Conservation (phyloP, 2,888 invertebrate genomes). For the Luffia ferchaultella region DNA sequence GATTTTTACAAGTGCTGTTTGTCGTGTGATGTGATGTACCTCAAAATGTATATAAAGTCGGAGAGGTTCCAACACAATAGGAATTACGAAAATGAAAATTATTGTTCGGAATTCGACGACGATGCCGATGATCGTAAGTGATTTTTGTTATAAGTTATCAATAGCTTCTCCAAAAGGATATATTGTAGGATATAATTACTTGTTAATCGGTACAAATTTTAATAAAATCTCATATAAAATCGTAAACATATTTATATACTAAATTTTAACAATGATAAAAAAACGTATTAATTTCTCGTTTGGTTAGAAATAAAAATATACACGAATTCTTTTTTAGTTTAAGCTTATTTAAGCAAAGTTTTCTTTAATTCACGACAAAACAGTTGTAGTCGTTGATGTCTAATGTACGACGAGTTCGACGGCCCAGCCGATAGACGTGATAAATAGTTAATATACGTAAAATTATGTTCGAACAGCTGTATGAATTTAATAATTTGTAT, state of each 20-base stretch:
- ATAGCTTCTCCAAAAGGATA: too few relatives aligned
- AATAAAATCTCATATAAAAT: neutral
- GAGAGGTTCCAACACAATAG: constrained; percentile 51
- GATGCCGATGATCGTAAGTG: constrained; percentile 50
- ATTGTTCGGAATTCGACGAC: constrained; percentile 50
- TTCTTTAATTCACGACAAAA: too few relatives aligned
- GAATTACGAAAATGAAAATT: constrained; percentile 40
- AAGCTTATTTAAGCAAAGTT: too few relatives aligned
- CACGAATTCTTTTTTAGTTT: too few relatives aligned
- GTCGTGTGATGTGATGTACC: constrained; percentile 43
- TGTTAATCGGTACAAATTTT: neutral
- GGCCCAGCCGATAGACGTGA: neutral
- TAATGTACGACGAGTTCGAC: neutral
- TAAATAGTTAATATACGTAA: neutral
- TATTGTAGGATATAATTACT: too few relatives aligned
- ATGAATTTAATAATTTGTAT: neutral
- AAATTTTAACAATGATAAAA: too few relatives aligned
- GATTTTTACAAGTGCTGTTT: too few relatives aligned
- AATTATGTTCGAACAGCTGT: neutral
- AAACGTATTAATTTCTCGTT: too few relatives aligned
- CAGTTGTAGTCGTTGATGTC: neutral
- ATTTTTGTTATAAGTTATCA: neutral
- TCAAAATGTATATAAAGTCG: constrained; percentile 57
- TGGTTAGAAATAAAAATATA: too few relatives aligned
- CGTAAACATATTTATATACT: too few relatives aligned